phyloP scores from a whole-genome alignment of 2,797 vertebrate genomes.

The Heteromormyrus szaboi region DNA sequence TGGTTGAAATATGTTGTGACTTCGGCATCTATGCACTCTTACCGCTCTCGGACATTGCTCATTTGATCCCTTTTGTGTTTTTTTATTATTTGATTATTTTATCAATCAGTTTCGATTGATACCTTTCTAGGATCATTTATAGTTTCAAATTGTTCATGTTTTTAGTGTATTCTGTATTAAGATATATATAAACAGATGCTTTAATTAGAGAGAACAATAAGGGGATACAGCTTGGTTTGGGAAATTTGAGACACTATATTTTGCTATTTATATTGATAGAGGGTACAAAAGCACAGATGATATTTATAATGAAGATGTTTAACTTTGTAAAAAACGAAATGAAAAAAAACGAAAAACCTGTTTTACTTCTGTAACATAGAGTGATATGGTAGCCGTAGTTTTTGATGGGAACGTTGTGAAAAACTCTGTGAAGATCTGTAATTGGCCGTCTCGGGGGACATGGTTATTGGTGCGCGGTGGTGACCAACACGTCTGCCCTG shows the following conservation, averaged over 20 bases:
- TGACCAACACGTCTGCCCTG: conserved; percentile 31
- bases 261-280: conserved; percentile 82
- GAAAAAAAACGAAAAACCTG: conserved; percentile 53
- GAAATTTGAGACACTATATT: conserved; percentile 66
- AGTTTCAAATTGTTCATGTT: conserved; percentile 31
- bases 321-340: conserved; percentile 45
- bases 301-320: conserved; percentile 76
- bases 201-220: conserved; percentile 46
- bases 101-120: conserved; percentile 35
- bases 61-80: conserved; percentile 30
- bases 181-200: conserved; percentile 43
- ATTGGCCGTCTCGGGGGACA: not conserved
- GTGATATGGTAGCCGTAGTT: conserved; percentile 72
- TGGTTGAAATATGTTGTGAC: conserved; percentile 57
- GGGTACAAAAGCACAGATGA: conserved; percentile 78
- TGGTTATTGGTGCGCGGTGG: conserved; percentile 23
- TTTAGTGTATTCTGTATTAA: conserved; percentile 34
- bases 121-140: conserved; percentile 27
- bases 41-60: conserved; percentile 54
- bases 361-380: conserved; percentile 72
- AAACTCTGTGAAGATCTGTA: not conserved
- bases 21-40: conserved; percentile 72
- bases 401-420: conserved; percentile 40
- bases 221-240: conserved; percentile 41
- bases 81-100: conserved; percentile 35